A percentile compares a stretch with the other conserved stretches of the same genome.
phyloP scores from a whole-genome alignment of 2,113 vertebrate species.

The Callipepla californica region DNA sequence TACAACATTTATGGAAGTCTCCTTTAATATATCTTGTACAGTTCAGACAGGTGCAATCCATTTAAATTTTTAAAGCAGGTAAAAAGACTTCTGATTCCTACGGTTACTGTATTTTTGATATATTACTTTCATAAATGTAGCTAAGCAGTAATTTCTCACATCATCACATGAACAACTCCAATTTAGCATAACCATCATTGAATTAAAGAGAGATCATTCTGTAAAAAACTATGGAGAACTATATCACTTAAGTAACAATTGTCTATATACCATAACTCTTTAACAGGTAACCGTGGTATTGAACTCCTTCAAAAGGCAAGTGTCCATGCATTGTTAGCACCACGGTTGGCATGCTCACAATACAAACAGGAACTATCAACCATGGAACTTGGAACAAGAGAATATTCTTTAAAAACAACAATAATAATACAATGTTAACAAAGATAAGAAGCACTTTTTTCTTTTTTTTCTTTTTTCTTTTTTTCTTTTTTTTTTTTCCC shows the following conservation, averaged over 20 bases:
- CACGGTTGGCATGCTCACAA: conserved; percentile 85
- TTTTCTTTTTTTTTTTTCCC: not conserved
- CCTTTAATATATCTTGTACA: conserved; percentile 79
- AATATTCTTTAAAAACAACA: conserved; percentile 79
- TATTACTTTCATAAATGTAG: conserved; percentile 83
- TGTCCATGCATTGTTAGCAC: conserved; percentile 84
- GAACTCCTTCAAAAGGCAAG: conserved; percentile 78
- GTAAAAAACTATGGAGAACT: conserved; percentile 72
- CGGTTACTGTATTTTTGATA: conserved; percentile 78
- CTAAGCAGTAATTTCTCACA: conserved; percentile 74
- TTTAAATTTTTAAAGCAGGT: conserved; percentile 82
- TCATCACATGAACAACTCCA: conserved; percentile 78
- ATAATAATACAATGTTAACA: conserved; percentile 84
- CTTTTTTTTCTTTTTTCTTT: not conserved
- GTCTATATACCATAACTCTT: conserved; percentile 74
- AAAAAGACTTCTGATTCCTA: conserved; percentile 76
- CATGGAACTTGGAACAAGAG: conserved; percentile 77
- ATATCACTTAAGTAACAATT: conserved; percentile 73
- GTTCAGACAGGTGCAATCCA: conserved; percentile 83
- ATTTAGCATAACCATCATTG: conserved; percentile 79
- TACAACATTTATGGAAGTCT: conserved; percentile 83
- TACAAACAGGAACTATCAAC: conserved; percentile 81
- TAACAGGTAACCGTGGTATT: conserved; percentile 76
- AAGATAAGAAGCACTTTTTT: conserved; percentile 86
- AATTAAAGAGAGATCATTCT: conserved; percentile 74